Conservation (phyloP, 2,797 vertebrate species). For the Liasis olivaceus region DNA sequence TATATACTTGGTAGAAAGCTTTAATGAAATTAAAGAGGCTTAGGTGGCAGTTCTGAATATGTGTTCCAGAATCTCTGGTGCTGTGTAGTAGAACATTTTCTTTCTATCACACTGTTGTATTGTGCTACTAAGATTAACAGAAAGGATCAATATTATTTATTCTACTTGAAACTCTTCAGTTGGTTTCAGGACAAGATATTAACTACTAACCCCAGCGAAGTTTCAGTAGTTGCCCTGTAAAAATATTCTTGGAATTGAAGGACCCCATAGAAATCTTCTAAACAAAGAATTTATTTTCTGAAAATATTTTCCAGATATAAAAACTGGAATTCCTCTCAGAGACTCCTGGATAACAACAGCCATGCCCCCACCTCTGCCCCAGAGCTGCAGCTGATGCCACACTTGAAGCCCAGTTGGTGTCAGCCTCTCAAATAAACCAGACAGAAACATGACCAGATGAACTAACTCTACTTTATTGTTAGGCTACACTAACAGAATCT, state of each 20-base stretch:
- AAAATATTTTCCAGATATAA: too few species aligned
- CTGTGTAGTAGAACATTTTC: not conserved
- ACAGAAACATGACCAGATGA: too few species aligned
- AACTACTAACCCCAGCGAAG: too few species aligned
- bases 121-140: not conserved
- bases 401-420: not conserved
- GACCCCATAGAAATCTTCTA: too few species aligned
- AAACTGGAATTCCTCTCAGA: too few species aligned
- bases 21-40: not conserved
- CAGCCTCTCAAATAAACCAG: too few species aligned
- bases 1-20: not conserved
- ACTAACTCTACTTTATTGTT: too few species aligned
- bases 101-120: not conserved
- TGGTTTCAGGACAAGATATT: not conserved
- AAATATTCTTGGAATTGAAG: too few species aligned
- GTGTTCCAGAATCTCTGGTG: not conserved
- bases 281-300: too few species aligned
- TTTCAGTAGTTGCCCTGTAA: too few species aligned
- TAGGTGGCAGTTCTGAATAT: too few species aligned
- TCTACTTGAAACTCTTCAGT: not conserved
- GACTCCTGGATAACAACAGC: not conserved
- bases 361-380: not conserved
- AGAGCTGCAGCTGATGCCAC: not conserved
- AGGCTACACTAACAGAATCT: too few species aligned
- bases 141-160: not conserved